Evolutionary conservation across 2,113 vertebrate genomes (phyloP), one percentile per base, ranked within the genome.

Genomic region (Aptenodytes patagonicus): DNA sequence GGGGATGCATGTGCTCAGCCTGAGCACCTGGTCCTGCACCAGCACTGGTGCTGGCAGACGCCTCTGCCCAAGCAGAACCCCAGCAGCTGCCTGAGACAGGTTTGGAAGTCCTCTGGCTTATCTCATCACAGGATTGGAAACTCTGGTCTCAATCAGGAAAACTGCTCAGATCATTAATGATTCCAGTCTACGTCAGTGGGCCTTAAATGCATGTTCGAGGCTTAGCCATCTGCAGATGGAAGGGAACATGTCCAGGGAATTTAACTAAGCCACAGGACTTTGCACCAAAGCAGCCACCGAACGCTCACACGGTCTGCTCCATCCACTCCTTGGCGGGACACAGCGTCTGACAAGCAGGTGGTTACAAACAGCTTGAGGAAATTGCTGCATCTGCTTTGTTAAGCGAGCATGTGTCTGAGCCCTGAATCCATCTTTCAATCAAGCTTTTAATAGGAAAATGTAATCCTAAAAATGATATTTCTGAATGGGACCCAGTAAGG

Each of bases 321-420:
- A 36, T 55, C 31, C 89, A 4, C 18, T 14, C 78, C 58, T 51
- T 38, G 54, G 47, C 2, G 31, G 93, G 87, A 79, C 8, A 0
- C 24, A 12, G 78, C 0, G 15, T 85, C 87, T 96, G 85, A 94
- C 75, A 70, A 64, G 87, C 92, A 93, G 95, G 87, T 93, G 95
- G 84, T 58, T 66, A 77, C 69, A 87, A 91, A 87, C 82, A 90
- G 90, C 93, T 88, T 77, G 92, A 88, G 87, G 70, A 90, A 70
- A 72, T 26, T 4, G 7, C 71, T 94, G 92, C 75, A 77, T 90
- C 90, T 97, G 92, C 95, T 92, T 93, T 85, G 87, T 85, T 66
- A 70, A 83, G 42, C 44, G 66, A 95, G 94, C 81, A 29, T 70
- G 84, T 85, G 87, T 70, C 78, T 76, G 85, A 96, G 89, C 78